A percentile compares a stretch with the other conserved stretches of the same genome.
Evolutionary conservation across 2,113 vertebrate genomes (phyloP).

Genomic region (Odontesthes bonariensis): DNA sequence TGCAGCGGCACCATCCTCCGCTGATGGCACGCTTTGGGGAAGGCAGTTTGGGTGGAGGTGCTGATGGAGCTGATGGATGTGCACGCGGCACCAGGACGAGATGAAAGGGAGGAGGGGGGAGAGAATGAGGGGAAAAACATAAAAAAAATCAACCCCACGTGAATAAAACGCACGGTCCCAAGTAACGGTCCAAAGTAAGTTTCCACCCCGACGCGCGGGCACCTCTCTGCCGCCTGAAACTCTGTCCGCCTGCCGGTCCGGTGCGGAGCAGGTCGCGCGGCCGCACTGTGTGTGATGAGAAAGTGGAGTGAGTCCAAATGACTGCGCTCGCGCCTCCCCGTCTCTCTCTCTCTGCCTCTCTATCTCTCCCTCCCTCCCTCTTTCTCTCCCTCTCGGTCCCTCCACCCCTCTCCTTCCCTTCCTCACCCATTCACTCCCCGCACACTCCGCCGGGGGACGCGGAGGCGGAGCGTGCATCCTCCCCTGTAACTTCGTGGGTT

Average conservation of each 20-base stretch:
- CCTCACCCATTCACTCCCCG: conserved; percentile 15
- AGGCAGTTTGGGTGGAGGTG: conserved; percentile 28
- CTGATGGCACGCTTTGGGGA: conserved; percentile 30
- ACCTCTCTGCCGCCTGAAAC: conserved; percentile 43
- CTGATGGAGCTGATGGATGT: neutral
- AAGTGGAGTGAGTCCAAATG: conserved; percentile 75
- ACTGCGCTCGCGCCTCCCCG: conserved; percentile 40
- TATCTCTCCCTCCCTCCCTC: conserved; percentile 40
- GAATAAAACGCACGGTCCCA: conserved; percentile 28
- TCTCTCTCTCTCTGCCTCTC: conserved; percentile 42
- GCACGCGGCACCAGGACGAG: conserved; percentile 22
- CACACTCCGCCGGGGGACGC: conserved; percentile 18
- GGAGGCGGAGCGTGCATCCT: conserved; percentile 60
- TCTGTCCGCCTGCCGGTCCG: conserved; percentile 59
- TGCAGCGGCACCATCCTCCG: conserved; percentile 57
- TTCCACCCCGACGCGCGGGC: conserved; percentile 40
- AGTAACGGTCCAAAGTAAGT: conserved; percentile 33
- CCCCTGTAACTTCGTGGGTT: conserved; percentile 48
- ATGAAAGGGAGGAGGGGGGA: neutral
- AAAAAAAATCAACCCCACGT: conserved; percentile 32
- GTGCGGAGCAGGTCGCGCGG: conserved; percentile 66
- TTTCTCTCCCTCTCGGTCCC: conserved; percentile 34
- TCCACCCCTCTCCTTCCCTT: conserved; percentile 20
- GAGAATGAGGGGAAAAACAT: neutral
- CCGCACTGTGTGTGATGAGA: conserved; percentile 67